Evolutionary conservation across 2,888 invertebrate genomes (phyloP), one percentile per base, ranked within the genome.

Genomic region (Cosmorhoe ocellata): DNA sequence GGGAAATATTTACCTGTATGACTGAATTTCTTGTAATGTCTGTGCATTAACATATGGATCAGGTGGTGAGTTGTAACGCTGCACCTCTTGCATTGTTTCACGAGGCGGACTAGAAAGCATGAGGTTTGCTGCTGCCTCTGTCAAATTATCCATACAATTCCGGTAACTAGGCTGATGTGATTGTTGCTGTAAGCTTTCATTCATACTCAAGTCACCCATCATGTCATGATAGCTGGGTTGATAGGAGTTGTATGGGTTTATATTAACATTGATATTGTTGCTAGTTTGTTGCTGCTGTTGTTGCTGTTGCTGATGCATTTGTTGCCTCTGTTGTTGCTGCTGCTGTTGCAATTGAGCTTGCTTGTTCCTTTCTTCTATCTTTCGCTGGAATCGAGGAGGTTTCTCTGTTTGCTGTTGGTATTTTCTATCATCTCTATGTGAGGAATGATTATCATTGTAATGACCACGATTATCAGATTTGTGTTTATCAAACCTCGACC

Each of bases 381-480:
- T 92, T 60, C 84, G 91, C 67, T 93, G 93, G 70, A 93, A 93
- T 51, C 93, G 79, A 3, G 93, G 93, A 13, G 93, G 92, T 65
- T 92, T 93, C 64, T 91, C 91, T 52, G 79, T 85, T 53, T 87
- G 86, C 1, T 76, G 64, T 58, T 85, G 87, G 56, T 89, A 90
- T 59, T 83, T 90, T 55, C 81, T 81, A 28, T 81, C 84, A 11
- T 83, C 90, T 58, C 83, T 69, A 39, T 85, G 78, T 10, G 80
- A 67, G 2, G 31, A 6, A 52, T 76, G 78, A 55, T 74, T 79
- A 32, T 88, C 88, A 63, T 84, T 82, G 30, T 74, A 83, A 61
- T 81, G 76, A n/a, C 81, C 80, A 47, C 86, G 63, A 39, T 73
- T 74, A 6, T 87, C 87, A 36, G 36, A 24, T 41, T 77, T 73